phyloP scores from a whole-genome alignment of 2,797 vertebrate genomes.

The Thaleichthys pacificus region DNA sequence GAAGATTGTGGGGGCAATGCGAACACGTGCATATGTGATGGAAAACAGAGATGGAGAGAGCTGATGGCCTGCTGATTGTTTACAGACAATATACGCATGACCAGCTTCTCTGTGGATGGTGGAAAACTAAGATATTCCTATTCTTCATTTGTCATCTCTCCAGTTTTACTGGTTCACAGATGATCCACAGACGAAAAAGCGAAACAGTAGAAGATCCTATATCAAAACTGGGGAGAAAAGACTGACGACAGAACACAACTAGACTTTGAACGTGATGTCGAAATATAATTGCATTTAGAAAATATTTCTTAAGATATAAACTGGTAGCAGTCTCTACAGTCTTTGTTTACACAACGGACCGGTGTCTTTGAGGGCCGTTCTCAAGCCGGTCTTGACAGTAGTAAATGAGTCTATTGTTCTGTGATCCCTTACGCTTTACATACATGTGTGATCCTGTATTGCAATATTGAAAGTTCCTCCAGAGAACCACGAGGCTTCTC shows the following conservation, averaged over 20 bases:
- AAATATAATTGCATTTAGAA: constrained; percentile 76
- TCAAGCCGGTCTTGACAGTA: constrained; percentile 64
- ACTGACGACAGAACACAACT: constrained; percentile 58
- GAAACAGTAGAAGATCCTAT: constrained; percentile 2
- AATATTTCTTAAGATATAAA: constrained; percentile 71
- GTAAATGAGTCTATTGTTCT: constrained; percentile 70
- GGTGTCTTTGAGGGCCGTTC: constrained; percentile 57
- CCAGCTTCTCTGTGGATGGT: too few species aligned
- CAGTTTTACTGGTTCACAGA: constrained; percentile 19
- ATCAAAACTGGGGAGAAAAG: constrained; percentile 30
- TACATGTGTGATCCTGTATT: constrained; percentile 77
- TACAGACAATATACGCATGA: background rate
- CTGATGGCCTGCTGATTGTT: background rate
- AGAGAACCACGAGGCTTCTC: constrained; percentile 65
- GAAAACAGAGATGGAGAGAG: too few species aligned
- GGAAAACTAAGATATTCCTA: too few species aligned
- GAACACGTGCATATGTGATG: too few species aligned
- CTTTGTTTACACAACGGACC: constrained; percentile 53
- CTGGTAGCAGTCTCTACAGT: constrained; percentile 71
- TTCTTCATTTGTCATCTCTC: background rate
- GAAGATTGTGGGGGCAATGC: too few species aligned
- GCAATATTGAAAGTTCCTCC: constrained; percentile 82
- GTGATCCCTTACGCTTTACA: constrained; percentile 56
- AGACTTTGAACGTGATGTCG: constrained; percentile 59
- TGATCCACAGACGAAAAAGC: constrained; percentile 12